Conservation (phyloP, 2,888 invertebrate genomes). For the Calliopum simillimum region DNA sequence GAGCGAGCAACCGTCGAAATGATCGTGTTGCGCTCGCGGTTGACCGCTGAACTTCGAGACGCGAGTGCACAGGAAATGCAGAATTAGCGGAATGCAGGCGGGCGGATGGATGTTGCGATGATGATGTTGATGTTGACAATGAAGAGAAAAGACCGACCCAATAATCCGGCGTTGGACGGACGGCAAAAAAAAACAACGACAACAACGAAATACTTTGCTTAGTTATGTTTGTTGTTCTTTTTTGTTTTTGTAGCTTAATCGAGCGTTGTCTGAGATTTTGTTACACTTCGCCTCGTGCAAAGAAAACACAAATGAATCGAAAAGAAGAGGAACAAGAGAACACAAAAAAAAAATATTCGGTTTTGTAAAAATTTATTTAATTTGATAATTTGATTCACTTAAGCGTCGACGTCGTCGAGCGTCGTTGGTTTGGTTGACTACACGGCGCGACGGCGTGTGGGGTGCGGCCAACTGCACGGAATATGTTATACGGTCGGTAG, state of each 20-base stretch:
- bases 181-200: no score
- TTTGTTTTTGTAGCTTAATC: constrained; percentile 8
- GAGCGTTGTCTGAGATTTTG: not conserved
- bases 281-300: not conserved
- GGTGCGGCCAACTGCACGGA: not conserved
- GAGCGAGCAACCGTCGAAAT: not conserved
- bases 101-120: constrained; percentile 45
- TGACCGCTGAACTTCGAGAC: not conserved
- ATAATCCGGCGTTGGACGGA: constrained; percentile 28
- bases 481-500: not conserved
- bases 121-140: constrained; percentile 10
- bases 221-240: not conserved
- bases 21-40: not conserved
- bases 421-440: not conserved
- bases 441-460: no score
- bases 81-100: constrained; percentile 46
- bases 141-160: constrained; percentile 27
- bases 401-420: not conserved
- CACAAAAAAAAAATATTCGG: constrained; percentile 7
- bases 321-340: not conserved
- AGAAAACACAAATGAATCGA: constrained; percentile 1
- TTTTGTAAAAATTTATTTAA: constrained; percentile 21
- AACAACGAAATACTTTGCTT: constrained; percentile 2
- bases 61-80: constrained; percentile 36
- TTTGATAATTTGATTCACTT: constrained; percentile 35